These are phyloP conservation scores for Diarsia dahlii DNA, from an alignment of 2,888 invertebrate species.

Conservation along the genomic window DNA sequence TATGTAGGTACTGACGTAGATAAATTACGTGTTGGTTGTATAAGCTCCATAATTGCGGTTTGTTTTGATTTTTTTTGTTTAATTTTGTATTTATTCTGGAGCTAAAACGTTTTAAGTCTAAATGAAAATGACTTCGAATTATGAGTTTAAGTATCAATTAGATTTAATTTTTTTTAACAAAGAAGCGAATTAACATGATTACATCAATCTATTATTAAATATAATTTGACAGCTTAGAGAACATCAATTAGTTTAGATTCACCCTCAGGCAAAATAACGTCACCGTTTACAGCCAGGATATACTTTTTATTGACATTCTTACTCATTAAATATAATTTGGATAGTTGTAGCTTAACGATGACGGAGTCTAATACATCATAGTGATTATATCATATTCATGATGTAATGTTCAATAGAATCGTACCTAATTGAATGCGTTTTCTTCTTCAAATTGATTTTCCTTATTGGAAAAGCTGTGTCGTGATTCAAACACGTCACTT, in stretches of 20 bases:
- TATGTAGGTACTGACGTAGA: background rate
- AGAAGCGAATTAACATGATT: conserved; percentile 10
- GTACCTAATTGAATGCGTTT: conserved; percentile 17
- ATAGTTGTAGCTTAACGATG: conserved; percentile 36
- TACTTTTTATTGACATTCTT: conserved; percentile 51
- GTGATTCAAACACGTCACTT: conserved; percentile 7
- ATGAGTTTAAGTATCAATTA: too few species aligned
- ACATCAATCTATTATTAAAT: conserved; percentile 36
- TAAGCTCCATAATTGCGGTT: conserved; percentile 12
- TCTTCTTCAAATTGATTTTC: conserved; percentile 44
- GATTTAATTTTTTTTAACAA: background rate
- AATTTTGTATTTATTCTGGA: too few species aligned
- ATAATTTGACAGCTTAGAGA: conserved; percentile 38
- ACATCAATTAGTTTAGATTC: conserved; percentile 39
- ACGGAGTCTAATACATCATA: conserved; percentile 46
- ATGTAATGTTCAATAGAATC: conserved; percentile 38
- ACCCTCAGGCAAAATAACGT: conserved; percentile 37
- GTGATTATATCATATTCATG: conserved; percentile 50
- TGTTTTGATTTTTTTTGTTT: conserved; percentile 2
- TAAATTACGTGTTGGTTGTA: background rate
- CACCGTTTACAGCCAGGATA: conserved; percentile 46
- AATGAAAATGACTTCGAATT: background rate
- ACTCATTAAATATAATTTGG: conserved; percentile 58
- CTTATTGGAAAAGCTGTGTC: conserved; percentile 16
- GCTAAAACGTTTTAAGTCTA: background rate